Evolutionary conservation across 2,113 vertebrate species (phyloP).

Genomic region (Nestor notabilis): DNA sequence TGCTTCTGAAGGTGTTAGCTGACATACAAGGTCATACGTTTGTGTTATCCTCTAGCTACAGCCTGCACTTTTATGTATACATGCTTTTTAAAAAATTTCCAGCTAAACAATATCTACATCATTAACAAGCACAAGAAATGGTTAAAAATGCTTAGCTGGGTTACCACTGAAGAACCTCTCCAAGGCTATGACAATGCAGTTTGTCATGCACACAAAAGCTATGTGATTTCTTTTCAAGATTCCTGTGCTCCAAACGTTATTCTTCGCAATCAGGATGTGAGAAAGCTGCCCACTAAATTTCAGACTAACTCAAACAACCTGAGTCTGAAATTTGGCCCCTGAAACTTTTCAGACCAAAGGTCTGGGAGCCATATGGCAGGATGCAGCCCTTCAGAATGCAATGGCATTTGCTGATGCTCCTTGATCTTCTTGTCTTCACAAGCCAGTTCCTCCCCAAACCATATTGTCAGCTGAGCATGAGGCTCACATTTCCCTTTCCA

Average conservation of each 20-base stretch:
- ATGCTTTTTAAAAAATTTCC: not conserved
- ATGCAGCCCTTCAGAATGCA: slow-evolving; percentile 47
- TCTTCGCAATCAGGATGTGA: slow-evolving; percentile 47
- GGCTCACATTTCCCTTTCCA: not conserved
- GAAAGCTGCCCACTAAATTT: slow-evolving; percentile 52
- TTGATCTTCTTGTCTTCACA: slow-evolving; percentile 58
- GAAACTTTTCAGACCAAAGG: not conserved
- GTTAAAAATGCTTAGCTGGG: not conserved
- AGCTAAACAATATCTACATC: not conserved
- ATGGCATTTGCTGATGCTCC: slow-evolving; percentile 2
- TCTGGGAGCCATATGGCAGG: slow-evolving; percentile 71
- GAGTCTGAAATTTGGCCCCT: slow-evolving; percentile 10
- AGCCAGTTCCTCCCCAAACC: slow-evolving; percentile 2
- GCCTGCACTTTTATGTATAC: not conserved
- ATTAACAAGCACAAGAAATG: not conserved
- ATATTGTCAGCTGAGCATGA: not conserved
- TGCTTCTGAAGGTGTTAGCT: not conserved
- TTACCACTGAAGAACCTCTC: not conserved
- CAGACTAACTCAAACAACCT: slow-evolving; percentile 51
- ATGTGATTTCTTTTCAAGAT: not conserved
- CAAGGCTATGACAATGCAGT: not conserved
- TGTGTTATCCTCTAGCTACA: not conserved
- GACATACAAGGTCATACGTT: not conserved
- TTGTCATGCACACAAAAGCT: not conserved
- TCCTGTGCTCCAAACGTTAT: not conserved